These are phyloP conservation scores for Desmodus rotundus DNA, from an alignment of 2,113 vertebrate species.

Conservation along the genomic window DNA sequence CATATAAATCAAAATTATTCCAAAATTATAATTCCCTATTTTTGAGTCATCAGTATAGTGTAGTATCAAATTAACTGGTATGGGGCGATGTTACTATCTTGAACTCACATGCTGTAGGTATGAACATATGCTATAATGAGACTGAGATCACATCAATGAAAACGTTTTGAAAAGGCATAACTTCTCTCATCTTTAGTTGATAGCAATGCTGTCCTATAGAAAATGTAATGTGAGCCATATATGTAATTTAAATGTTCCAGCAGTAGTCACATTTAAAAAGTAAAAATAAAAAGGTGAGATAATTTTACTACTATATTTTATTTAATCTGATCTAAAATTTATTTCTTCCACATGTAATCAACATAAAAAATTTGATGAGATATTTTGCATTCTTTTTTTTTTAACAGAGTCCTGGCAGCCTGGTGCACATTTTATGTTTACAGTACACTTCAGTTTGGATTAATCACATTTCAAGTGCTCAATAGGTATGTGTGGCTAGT, in stretches of 20 bases:
- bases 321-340: background rate
- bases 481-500: background rate
- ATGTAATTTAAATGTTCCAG: background rate
- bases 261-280: background rate
- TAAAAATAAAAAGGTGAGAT: background rate
- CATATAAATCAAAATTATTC: background rate
- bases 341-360: background rate
- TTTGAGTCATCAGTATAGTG: background rate
- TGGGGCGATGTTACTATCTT: background rate
- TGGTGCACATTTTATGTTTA: background rate
- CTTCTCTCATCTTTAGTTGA: background rate
- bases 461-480: background rate
- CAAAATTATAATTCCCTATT: background rate
- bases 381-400: background rate
- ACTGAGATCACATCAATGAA: background rate
- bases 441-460: background rate
- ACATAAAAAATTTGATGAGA: background rate
- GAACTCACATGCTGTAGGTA: background rate
- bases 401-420: background rate
- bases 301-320: conserved; percentile 3
- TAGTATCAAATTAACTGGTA: background rate
- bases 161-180: background rate
- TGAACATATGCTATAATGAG: background rate
- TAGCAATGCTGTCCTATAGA: background rate
- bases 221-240: background rate